A percentile compares a stretch with the other conserved stretches of the same genome.
phyloP scores from a whole-genome alignment of 1,140 invertebrate species.

The Brachionus rubens region DNA sequence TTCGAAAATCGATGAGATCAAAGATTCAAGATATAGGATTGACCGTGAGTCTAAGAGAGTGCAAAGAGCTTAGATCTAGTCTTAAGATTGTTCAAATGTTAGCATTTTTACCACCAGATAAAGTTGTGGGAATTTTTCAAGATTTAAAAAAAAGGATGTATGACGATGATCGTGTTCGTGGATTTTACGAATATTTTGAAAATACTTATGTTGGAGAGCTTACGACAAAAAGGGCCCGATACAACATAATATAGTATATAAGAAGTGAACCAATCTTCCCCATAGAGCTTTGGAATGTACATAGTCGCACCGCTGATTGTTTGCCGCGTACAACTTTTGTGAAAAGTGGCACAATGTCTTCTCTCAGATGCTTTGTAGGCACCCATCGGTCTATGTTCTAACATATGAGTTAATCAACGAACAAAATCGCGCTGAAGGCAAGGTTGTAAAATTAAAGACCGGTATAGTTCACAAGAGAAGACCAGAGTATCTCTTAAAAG shows the following conservation, averaged over 20 bases:
- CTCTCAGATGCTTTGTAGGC: background rate
- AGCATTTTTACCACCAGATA: background rate
- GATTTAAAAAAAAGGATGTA: background rate
- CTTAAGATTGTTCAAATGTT: background rate
- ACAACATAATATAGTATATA: background rate
- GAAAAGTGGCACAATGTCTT: slow-evolving; percentile 8
- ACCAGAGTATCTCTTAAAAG: no score
- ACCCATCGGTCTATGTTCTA: background rate
- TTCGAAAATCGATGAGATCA: no score
- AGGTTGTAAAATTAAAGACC: background rate
- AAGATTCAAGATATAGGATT: no score
- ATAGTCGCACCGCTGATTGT: background rate
- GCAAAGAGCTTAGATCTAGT: no score
- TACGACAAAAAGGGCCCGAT: background rate
- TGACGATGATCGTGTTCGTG: background rate
- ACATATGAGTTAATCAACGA: background rate
- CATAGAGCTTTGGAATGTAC: background rate
- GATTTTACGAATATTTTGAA: background rate
- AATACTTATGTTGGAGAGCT: no score
- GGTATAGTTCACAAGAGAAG: no score
- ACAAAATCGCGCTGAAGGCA: background rate
- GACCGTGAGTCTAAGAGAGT: no score
- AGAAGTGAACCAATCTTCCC: background rate
- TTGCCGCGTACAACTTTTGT: background rate
- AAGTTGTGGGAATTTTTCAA: background rate